Base-by-base conservation (phyloP, 2,113 vertebrate species). In the Proteles cristata region DNA sequence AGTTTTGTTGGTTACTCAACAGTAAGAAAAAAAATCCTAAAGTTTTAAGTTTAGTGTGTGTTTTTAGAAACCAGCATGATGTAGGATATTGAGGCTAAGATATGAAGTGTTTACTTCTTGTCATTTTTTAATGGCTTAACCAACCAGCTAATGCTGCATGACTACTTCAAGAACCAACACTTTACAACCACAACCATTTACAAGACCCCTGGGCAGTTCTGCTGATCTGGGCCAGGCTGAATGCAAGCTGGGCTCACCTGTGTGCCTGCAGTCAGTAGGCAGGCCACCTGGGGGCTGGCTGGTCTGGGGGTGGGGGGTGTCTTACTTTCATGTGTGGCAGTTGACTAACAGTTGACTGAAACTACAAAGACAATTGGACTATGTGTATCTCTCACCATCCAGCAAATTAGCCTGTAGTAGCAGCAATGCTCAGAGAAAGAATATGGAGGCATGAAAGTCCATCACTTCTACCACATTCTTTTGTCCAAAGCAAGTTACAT, bases 401-500 rank as follows among this genome's bases (percentile, higher is more conserved):
- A 55, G n/a, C 21, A 45, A 69, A 55, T 63, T 39, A 28, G 35
- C 31, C 73, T 77, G 6, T 16, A 69, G 48, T 19, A 80, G 55
- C 31, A 95, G 55, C n/a, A 74, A 25, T 12, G 12, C 63, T 76
- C 55, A 26, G 19, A 69, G n/a, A 84, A 19, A 77, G 63, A 81
- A 39, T 19, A 31, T 25, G 7, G 5, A 48, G 77, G 25, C 31
- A n/a, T 55, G 3, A 58, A 80, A 81, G n/a, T 28, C 9, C 10
- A 1, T 81, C 35, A 74, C 21, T 43, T 85, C 71, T 7, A 88
- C 11, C 76, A 76, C 31, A 39, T 80, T 88, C 33, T 91, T 90
- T 90, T 77, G 25, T 76, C 55, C 83, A 93, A 88, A 95, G 43
- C 90, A 92, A 96, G 15, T 92, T 69, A 14, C 8, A 92, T 76